Percentiles rank a stretch among this genome's conserved stretches.
These are phyloP conservation scores for Margaritifera margaritifera DNA, from an alignment of 2,888 invertebrate genomes.

Conservation along the genomic window DNA sequence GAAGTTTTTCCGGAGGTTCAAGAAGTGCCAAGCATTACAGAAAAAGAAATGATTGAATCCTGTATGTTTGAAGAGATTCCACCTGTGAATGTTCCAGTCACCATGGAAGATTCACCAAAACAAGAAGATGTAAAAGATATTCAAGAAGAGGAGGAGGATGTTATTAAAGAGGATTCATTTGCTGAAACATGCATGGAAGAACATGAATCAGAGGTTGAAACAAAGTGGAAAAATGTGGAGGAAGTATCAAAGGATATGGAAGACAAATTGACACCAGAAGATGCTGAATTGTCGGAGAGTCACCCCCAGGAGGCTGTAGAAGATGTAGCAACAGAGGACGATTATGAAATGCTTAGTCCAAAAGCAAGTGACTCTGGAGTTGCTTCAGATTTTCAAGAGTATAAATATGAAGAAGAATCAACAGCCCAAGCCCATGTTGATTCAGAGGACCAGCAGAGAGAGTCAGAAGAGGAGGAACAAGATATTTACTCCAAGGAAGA, in stretches of 20 bases:
- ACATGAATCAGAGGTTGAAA: too few relatives aligned
- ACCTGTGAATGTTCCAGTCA: too few relatives aligned
- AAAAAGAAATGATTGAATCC: too few relatives aligned
- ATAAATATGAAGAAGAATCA: background rate
- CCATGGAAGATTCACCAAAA: too few relatives aligned
- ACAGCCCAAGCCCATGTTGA: background rate
- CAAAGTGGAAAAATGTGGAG: background rate
- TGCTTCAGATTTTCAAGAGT: too few relatives aligned
- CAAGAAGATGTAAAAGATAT: too few relatives aligned
- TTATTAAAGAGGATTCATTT: too few relatives aligned
- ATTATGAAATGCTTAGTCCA: slow-evolving; percentile 21
- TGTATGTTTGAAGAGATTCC: too few relatives aligned
- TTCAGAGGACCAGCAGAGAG: slow-evolving; percentile 9
- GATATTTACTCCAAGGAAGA: slow-evolving; percentile 1
- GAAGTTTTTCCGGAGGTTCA: too few relatives aligned
- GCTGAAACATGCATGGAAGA: too few relatives aligned
- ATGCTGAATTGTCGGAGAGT: slow-evolving; percentile 15
- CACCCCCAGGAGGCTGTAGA: slow-evolving; percentile 11
- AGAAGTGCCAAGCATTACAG: too few relatives aligned
- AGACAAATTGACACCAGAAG: slow-evolving; percentile 28
- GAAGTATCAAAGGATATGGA: slow-evolving; percentile 26
- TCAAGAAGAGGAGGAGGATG: too few relatives aligned
- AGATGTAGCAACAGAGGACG: slow-evolving; percentile 24
- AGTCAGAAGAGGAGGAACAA: slow-evolving; percentile 3
- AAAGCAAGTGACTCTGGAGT: slow-evolving; percentile 1